Evolutionary conservation across 2,797 vertebrate genomes (phyloP).

Genomic region (Onychomys leucogaster): DNA sequence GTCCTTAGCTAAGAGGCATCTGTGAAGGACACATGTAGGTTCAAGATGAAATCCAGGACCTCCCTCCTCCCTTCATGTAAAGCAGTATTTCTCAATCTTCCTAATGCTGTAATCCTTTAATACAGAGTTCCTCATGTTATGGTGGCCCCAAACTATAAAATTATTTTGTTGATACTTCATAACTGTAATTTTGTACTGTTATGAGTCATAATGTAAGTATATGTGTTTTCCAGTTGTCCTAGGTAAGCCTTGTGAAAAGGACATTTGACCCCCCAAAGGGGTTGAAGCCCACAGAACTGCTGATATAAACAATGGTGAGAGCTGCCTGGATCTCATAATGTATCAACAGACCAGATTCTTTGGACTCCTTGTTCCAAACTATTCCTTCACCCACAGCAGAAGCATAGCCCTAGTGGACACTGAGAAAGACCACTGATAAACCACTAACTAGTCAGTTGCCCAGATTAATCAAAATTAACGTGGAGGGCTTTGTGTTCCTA

Average conservation of each 20-base stretch:
- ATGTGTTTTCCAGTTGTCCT: not conserved
- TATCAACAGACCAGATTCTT: not conserved
- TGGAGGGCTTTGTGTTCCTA: slow-evolving; percentile 35
- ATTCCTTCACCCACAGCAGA: not conserved
- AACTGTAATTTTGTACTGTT: not conserved
- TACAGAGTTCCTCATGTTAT: not conserved
- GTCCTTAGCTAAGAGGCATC: not conserved
- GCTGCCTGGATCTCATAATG: not conserved
- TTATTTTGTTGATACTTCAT: not conserved
- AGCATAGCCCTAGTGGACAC: not conserved
- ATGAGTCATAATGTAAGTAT: not conserved
- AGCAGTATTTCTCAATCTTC: not conserved
- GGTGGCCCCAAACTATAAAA: not conserved
- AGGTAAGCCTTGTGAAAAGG: not conserved
- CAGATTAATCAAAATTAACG: slow-evolving; percentile 52
- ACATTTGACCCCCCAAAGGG: not conserved
- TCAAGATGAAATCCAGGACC: not conserved
- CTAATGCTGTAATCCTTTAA: not conserved
- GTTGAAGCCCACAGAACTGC: not conserved
- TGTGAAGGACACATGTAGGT: not conserved
- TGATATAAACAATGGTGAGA: not conserved
- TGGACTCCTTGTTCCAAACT: not conserved
- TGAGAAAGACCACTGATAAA: not conserved
- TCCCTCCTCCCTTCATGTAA: not conserved
- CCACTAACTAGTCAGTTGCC: not conserved